Evolutionary conservation across 2,888 invertebrate genomes (phyloP), one percentile per base, ranked within the genome.

Genomic region (Tetranychus truncatus): DNA sequence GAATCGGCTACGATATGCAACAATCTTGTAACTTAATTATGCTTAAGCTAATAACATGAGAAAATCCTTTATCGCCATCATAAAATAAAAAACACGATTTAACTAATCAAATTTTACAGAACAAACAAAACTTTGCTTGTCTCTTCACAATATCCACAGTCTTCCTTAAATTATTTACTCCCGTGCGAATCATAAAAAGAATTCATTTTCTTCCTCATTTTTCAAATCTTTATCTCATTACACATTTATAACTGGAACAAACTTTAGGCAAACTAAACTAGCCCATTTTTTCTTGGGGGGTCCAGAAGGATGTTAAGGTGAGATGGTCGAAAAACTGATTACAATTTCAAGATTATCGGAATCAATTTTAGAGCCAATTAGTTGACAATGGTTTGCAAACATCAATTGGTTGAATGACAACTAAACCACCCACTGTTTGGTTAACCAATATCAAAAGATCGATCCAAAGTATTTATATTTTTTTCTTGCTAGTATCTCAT

Each of bases 1-100:
- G 74, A 77, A 73, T 73, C 77, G 24, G 73, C 46, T 67, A 45
- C n/a, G 2, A 21, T 24, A 67, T 20, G 67, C 20, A 67, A 21
- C 24, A 21, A 67, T 24, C 21, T 24, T 67, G 20, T 21, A 67
- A 18, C 67, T 9, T 67, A 24, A 21, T n/a, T 18, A 67, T 34
- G 34, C 34, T 34, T 34, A 34, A 34, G 34, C 34, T 34, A 34
- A 34, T 4, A 34, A 34, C 34, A 34, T 5, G 34, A 34, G 34
- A 34, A 34, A 34, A 34, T 34, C 34, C 34, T 34, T 34, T 34
- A 34, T 34, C 34, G 34, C 34, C 34, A 34, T 34, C 34, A 34
- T 34, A 34, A 34, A 34, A 34, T 34, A 34, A 34, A n/a, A 34
- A 34, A 34, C 34, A 34, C 34, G 34, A 34, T 34, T 34, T 34